Base-by-base conservation (phyloP, 2,797 vertebrate species). In the Botia almorhae region DNA sequence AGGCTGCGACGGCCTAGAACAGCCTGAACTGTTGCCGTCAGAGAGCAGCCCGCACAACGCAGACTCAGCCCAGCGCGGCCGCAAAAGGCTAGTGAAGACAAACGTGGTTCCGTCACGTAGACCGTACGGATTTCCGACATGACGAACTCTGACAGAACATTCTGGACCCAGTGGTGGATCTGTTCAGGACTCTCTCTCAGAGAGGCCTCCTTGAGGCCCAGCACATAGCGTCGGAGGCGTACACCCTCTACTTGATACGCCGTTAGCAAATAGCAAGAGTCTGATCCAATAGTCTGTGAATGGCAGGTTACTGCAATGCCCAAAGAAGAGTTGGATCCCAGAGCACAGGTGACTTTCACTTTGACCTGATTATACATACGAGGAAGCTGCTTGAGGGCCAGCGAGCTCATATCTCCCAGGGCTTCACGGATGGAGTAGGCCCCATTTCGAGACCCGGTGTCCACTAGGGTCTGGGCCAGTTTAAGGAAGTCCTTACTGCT, bases 351-450 rank as follows among this genome's bases (percentile, higher is more conserved):
- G 87, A 99, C 97, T 83, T 99, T 99, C 72, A 99, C 98, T 89
- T 99, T 99, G 85, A 98, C 97, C 89, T 99, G 98, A 94, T 99
- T 99, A 93, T 99, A 99, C 96, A 98, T 98, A 84, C 97, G 96
- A 0, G 97, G 97, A 87, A 99, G 92, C 89, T 99, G 97, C 85
- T 97, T 97, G 85, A 99, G 92, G 0, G 98, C 98, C 90, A 99
- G 92, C 0, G 96, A 95, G 90, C 96, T 97, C 94, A 99, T 97
- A 88, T 98, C 98, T 82, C 98, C 98, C 7, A 99, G 93, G 82
- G 96, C 95, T 43, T 99, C 97, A 0, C 96, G 96, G 86, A 97
- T 96, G 0, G 97, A 96, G 91, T 98, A 99, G 86, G 97, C 96
- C 0, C 98, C 98, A 0, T 99, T 98, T 79, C 97, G 96, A 78